Base-by-base conservation (phyloP, 2,113 vertebrate species). In the Urocitellus parryii region DNA sequence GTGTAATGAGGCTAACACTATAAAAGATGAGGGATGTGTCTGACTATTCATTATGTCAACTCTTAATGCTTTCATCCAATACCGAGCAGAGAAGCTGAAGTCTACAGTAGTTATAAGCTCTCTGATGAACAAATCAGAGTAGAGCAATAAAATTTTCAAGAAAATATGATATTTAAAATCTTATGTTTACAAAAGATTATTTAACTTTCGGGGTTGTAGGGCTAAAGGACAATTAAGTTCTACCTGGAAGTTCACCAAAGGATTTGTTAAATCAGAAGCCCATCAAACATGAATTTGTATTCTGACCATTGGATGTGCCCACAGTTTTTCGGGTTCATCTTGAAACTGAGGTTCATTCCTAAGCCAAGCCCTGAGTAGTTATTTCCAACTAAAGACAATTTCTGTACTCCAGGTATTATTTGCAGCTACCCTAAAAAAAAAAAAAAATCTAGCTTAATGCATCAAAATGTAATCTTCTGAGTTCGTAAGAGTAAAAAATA, bases 401-500 rank as follows among this genome's bases (percentile, higher is more conserved):
- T 95, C 80, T 95, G 2, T 84, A 45, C 58, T 84, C 67, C 16
- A 89, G 45, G 81, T 88, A 68, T 81, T 94, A 91, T 78, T 94
- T 93, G 81, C 80, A 96, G 68, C 78, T 94, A 53, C 53, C 87
- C 88, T 94, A 3, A 73, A 53, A 53, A 53, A 14, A n/a, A n/a
- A n/a, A 73, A 87, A 65, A 92, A 88, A 42, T 42, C 88, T 61
- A 86, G 61, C 89, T 95, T 96, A 96, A 97, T 91, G 48, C 84
- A 95, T 96, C 95, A 97, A 96, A 81, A 88, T 96, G 95, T 85
- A 96, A 97, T 97, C 96, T 96, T 68, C 58, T 25, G 68, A 80
- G 48, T 83, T 97, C 80, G 82, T 97, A 91, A 94, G 91, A 92
- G 76, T 96, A 84, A 97, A 98, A 97, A 96, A 89, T 91, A 97